Base-by-base conservation (phyloP, 2,797 vertebrate species). In the Rhabdomys pumilio region DNA sequence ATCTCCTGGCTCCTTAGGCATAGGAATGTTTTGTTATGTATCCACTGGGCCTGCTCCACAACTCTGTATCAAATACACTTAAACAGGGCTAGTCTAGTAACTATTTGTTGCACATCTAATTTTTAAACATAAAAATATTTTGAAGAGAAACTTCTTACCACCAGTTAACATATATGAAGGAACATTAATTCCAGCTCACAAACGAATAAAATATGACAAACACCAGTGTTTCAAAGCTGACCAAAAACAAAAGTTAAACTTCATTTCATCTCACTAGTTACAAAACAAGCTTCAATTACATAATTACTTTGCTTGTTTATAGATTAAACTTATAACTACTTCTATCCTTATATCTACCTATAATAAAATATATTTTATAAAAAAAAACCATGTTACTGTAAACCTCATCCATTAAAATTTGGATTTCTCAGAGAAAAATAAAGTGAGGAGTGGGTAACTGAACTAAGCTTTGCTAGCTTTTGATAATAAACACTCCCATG, bases 361-460 rank as follows among this genome's bases (percentile, higher is more conserved):
- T 81, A 95, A 81, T 31, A 72, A 63, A 57, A 81, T 77, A 57
- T 69, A 13, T 34, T 79, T 92, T 72, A 84, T 50, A 38, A 86
- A 93, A 50, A 47, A 86, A 86, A 86, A 86, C 31, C 22, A 57
- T n/a, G 24, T 20, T 61, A 57, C 41, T 84, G 3, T 29, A 69
- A 79, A 93, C 72, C 4, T 50, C 11, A 38, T 1, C 59, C 26
- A 77, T 19, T 72, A n/a, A 69, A 55, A n/a, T 47, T 67, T 57
- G n/a, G 2, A 80, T 95, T 86, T 95, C 50, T 89, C 38, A 50
- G 86, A 50, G 44, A 85, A 69, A 77, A 94, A 50, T 8, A 79
- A 67, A 61, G 8, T 26, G 8, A 11, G 14, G 26, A n/a, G 4
- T 14, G 26, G 13, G 15, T 22, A 88, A 50, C 14, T 57, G 47